Percentiles rank a stretch among this genome's conserved stretches.
Conservation (phyloP, 2,113 vertebrate genomes). For the Gobiocypris rarus region DNA sequence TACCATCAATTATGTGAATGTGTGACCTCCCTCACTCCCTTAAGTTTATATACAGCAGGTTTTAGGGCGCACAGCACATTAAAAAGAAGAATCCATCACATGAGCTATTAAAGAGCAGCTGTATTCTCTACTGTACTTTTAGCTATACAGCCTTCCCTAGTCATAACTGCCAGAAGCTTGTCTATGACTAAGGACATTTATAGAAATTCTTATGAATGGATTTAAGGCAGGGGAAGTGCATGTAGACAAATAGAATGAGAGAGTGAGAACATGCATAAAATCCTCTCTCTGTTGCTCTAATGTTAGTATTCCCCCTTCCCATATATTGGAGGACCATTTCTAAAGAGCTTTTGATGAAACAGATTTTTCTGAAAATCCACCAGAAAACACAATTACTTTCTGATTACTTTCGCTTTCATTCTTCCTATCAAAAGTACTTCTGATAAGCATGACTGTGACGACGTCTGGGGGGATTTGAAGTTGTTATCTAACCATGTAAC, state of each 20-base stretch:
- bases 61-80: constrained; percentile 20
- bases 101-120: not conserved
- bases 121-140: not conserved
- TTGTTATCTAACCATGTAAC: not conserved
- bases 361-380: constrained; percentile 67
- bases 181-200: constrained; percentile 49
- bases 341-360: constrained; percentile 72
- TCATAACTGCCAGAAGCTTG: constrained; percentile 39
- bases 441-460: not conserved
- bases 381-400: constrained; percentile 66
- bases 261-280: not conserved
- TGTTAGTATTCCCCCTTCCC: not conserved
- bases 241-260: not conserved
- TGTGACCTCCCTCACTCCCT: not conserved
- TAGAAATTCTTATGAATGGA: constrained; percentile 41
- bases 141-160: not conserved
- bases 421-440: constrained; percentile 44
- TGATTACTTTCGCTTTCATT: constrained; percentile 61
- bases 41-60: constrained; percentile 9
- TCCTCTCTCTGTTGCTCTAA: not conserved
- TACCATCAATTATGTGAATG: constrained; percentile 7
- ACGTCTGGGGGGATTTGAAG: constrained; percentile 10
- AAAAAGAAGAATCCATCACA: constrained; percentile 22
- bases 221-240: constrained; percentile 21
- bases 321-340: constrained; percentile 31